These are phyloP conservation scores for Toxotes lorentzi DNA, from an alignment of 2,797 vertebrate genomes.

Conservation along the genomic window DNA sequence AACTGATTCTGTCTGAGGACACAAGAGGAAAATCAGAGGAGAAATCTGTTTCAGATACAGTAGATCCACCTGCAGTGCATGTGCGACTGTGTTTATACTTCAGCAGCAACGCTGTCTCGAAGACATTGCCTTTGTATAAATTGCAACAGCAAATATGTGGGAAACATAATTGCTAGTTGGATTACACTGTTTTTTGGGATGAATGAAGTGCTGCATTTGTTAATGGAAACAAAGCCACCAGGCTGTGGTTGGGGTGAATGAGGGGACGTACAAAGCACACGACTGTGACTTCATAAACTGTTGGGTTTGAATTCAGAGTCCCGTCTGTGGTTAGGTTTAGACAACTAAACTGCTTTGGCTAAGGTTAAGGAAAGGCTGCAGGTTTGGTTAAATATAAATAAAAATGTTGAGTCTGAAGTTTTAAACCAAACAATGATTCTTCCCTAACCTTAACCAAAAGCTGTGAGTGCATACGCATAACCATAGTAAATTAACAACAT, in stretches of 20 bases:
- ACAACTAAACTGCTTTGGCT: neutral
- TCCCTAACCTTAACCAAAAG: too few relatives aligned
- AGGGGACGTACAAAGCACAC: neutral
- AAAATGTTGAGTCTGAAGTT: neutral
- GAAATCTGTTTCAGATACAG: constrained; percentile 5
- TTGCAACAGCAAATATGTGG: neutral
- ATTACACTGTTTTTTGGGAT: neutral
- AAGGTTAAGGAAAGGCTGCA: neutral
- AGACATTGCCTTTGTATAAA: neutral
- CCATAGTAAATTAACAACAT: neutral
- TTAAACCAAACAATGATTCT: neutral
- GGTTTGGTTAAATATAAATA: neutral
- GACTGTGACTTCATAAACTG: neutral
- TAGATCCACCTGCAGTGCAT: neutral
- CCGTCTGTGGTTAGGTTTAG: neutral
- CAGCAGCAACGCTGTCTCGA: neutral
- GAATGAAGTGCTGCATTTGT: neutral
- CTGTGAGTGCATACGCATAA: too few relatives aligned
- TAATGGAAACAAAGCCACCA: neutral
- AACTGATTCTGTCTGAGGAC: constrained; percentile 38
- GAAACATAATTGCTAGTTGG: neutral
- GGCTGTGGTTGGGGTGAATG: neutral
- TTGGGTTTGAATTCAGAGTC: neutral
- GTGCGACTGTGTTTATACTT: neutral
- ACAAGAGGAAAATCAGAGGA: constrained; percentile 12